phyloP scores from a whole-genome alignment of 1,140 invertebrate genomes.

The Himalopsyche phryganea region DNA sequence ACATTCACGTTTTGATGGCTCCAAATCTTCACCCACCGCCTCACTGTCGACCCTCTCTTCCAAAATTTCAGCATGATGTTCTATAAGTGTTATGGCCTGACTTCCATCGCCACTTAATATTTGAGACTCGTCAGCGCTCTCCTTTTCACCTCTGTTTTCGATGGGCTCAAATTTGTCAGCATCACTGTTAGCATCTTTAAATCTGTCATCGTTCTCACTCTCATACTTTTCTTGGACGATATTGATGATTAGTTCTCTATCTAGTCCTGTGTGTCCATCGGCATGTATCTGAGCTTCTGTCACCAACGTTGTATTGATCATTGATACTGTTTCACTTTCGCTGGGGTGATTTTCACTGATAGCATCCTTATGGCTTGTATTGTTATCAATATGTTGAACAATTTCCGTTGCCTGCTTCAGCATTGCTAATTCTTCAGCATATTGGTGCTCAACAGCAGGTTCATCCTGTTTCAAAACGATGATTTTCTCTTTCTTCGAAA shows the following conservation, averaged over 20 bases:
- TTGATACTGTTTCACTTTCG: slow-evolving; percentile 48
- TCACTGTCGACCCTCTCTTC: slow-evolving; percentile 26
- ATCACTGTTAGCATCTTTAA: background rate
- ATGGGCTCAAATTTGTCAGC: background rate
- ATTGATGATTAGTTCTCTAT: slow-evolving; percentile 9
- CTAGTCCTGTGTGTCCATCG: slow-evolving; percentile 22
- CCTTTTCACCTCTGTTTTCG: background rate
- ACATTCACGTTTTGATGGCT: slow-evolving; percentile 12
- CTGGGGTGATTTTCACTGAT: slow-evolving; percentile 43
- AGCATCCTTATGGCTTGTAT: slow-evolving; percentile 36
- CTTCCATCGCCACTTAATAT: background rate
- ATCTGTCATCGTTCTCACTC: background rate
- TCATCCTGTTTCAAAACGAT: slow-evolving; percentile 38
- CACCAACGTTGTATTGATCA: slow-evolving; percentile 49
- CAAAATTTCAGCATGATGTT: slow-evolving; percentile 16
- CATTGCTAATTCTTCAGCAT: slow-evolving; percentile 36
- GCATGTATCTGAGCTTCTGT: slow-evolving; percentile 53
- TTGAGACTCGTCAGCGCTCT: background rate
- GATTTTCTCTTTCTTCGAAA: slow-evolving; percentile 38
- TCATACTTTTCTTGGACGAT: slow-evolving; percentile 9
- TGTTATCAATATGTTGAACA: slow-evolving; percentile 35
- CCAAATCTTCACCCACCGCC: slow-evolving; percentile 15
- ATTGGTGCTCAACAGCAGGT: slow-evolving; percentile 35
- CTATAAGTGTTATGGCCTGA: background rate
- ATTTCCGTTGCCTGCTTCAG: slow-evolving; percentile 27